Evolutionary conservation across 2,113 vertebrate species (phyloP).

Genomic region (Hemiprocne comata): DNA sequence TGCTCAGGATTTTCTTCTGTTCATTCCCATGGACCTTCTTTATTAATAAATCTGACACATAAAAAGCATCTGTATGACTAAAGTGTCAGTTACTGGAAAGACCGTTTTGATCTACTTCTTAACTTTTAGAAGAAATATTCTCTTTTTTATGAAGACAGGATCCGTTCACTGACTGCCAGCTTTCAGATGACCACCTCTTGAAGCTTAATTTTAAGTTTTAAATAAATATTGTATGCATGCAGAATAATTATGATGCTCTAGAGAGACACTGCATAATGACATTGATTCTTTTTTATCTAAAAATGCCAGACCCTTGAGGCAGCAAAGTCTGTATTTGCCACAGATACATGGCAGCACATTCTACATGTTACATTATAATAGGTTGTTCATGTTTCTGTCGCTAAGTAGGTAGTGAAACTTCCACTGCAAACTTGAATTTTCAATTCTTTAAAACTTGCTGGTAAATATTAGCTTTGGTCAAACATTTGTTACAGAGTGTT

Average conservation of each 20-base stretch:
- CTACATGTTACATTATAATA: slow-evolving; percentile 68
- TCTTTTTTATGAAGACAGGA: slow-evolving; percentile 95
- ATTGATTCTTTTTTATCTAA: slow-evolving; percentile 88
- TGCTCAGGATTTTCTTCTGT: slow-evolving; percentile 81
- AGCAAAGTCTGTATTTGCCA: slow-evolving; percentile 69
- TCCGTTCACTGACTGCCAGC: slow-evolving; percentile 88
- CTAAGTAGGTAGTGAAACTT: slow-evolving; percentile 17
- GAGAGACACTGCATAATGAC: slow-evolving; percentile 82
- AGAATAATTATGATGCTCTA: slow-evolving; percentile 87
- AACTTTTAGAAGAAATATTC: slow-evolving; percentile 96
- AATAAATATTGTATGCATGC: slow-evolving; percentile 98
- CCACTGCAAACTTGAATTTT: slow-evolving; percentile 63
- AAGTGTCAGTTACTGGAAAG: slow-evolving; percentile 97
- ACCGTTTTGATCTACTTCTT: slow-evolving; percentile 93
- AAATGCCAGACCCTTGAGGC: slow-evolving; percentile 80
- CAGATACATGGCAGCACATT: slow-evolving; percentile 61
- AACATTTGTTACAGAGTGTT: background rate
- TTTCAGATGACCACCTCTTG: slow-evolving; percentile 95
- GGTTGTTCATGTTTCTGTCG: slow-evolving; percentile 7
- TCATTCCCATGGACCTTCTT: slow-evolving; percentile 90
- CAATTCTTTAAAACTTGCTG: slow-evolving; percentile 29
- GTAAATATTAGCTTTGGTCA: background rate
- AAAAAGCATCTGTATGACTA: slow-evolving; percentile 94
- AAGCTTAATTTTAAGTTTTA: slow-evolving; percentile 90
- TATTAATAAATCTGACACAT: slow-evolving; percentile 99